Conservation (phyloP, 2,113 vertebrate species). For the Sturnus vulgaris region DNA sequence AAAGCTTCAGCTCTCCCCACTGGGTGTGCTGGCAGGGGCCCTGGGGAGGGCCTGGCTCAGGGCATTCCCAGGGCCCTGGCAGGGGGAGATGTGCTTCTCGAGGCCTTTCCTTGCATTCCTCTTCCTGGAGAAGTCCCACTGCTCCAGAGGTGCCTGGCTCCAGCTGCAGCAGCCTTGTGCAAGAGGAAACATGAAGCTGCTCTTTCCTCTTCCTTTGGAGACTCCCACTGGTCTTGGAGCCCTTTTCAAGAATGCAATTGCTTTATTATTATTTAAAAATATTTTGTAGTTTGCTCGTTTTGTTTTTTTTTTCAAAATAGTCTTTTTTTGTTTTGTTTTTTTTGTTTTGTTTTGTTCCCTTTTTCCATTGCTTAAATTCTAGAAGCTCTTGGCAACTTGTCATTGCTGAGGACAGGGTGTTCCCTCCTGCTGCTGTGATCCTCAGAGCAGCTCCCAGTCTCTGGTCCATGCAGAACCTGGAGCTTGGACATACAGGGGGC, state of each 20-base stretch:
- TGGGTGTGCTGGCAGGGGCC: background rate
- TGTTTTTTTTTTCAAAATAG: constrained; percentile 30
- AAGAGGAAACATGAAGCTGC: constrained; percentile 59
- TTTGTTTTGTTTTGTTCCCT: constrained; percentile 20
- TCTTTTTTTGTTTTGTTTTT: background rate
- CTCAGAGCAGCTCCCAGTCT: constrained; percentile 65
- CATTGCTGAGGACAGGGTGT: background rate
- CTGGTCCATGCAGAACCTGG: constrained; percentile 48
- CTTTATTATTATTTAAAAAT: constrained; percentile 74
- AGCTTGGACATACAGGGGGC: constrained; percentile 28
- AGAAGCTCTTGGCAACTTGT: constrained; percentile 40
- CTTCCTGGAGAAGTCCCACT: constrained; percentile 49
- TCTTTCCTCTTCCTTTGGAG: constrained; percentile 42
- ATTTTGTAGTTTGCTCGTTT: background rate
- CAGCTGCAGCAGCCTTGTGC: constrained; percentile 56
- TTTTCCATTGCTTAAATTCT: constrained; percentile 56
- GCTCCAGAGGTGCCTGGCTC: constrained; percentile 20
- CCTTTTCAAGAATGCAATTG: constrained; percentile 62
- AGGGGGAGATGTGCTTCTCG: background rate
- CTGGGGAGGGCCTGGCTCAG: background rate
- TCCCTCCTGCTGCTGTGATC: constrained; percentile 55
- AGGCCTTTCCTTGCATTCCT: constrained; percentile 20
- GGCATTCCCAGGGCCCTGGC: background rate
- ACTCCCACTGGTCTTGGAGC: constrained; percentile 61
- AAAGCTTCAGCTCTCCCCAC: background rate